Evolutionary conservation across 2,888 invertebrate species (phyloP).

Genomic region (Macrosiphum euphorbiae): DNA sequence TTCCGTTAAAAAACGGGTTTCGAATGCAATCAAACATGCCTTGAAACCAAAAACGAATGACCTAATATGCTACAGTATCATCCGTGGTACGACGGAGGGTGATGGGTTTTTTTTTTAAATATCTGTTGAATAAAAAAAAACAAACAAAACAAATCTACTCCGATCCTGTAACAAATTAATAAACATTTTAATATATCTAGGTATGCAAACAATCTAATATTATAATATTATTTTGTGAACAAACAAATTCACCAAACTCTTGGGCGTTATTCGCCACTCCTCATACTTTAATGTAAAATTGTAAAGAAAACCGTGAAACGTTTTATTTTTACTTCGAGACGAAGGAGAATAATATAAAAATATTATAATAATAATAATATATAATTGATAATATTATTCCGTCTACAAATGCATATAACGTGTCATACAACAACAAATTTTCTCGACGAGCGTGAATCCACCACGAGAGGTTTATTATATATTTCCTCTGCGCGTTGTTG

Average conservation of each 20-base stretch:
- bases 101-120: not conserved
- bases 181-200: not conserved
- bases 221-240: not conserved
- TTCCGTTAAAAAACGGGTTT: not conserved
- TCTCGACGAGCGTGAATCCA: not conserved
- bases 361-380: not conserved
- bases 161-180: not conserved
- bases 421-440: not conserved
- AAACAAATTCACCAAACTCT: not conserved
- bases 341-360: not conserved
- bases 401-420: not conserved
- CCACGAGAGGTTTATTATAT: not conserved
- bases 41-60: not conserved
- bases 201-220: not conserved
- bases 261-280: not conserved
- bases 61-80: not conserved
- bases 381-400: slow-evolving; percentile 20
- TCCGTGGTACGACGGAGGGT: not conserved
- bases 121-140: not conserved
- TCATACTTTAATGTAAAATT: not conserved
- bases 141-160: not conserved
- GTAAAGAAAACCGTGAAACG: not conserved
- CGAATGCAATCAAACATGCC: not conserved
- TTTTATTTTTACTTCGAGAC: not conserved
- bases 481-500: not conserved